Evolutionary conservation across 2,797 vertebrate species (phyloP).

Genomic region (Holocentrus rufus): DNA sequence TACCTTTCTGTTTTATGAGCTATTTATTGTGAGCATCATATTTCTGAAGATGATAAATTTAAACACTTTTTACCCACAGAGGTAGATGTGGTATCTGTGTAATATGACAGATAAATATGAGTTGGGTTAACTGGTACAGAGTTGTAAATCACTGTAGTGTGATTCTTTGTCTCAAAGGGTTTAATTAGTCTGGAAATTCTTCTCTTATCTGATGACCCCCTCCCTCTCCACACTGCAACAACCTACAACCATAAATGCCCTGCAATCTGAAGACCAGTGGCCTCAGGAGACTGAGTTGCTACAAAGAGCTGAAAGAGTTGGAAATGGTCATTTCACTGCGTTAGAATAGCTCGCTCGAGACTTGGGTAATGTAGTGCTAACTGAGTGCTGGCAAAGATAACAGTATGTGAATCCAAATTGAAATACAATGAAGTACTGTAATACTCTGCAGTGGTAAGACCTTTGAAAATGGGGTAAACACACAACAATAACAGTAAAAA

Average conservation of each 20-base stretch:
- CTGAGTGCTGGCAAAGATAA: constrained; percentile 75
- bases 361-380: constrained; percentile 83
- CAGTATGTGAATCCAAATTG: constrained; percentile 68
- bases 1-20: not conserved
- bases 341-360: constrained; percentile 83
- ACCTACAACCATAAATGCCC: constrained; percentile 83
- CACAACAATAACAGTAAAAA: constrained; percentile 29
- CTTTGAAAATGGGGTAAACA: constrained; percentile 37
- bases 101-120: constrained; percentile 85
- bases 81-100: constrained; percentile 77
- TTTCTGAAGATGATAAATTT: constrained; percentile 40
- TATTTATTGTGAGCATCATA: not conserved
- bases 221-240: constrained; percentile 80
- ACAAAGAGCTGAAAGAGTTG: constrained; percentile 84
- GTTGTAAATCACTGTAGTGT: constrained; percentile 88
- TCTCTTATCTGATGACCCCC: constrained; percentile 85
- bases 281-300: constrained; percentile 84
- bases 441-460: constrained; percentile 48
- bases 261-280: constrained; percentile 84
- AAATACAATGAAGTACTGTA: constrained; percentile 61
- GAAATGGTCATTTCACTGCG: constrained; percentile 84
- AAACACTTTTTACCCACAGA: constrained; percentile 56
- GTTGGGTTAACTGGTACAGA: constrained; percentile 85
- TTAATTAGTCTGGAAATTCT: constrained; percentile 87
- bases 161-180: constrained; percentile 86